Evolutionary conservation across 2,888 invertebrate genomes (phyloP), one percentile per base, ranked within the genome.

Genomic region (Digitonthophagus gazella): DNA sequence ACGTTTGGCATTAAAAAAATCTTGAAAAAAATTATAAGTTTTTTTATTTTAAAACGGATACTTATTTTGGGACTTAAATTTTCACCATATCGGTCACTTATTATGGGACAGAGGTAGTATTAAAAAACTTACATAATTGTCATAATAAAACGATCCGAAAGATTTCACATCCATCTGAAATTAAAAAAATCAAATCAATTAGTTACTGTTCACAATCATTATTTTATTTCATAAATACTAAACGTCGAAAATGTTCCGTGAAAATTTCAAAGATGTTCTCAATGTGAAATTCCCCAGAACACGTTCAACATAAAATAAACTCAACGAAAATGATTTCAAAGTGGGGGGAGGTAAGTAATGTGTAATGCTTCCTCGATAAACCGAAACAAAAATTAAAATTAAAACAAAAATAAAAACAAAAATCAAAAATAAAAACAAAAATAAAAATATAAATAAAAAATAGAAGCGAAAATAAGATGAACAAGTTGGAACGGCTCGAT

Each of bases 101-200:
- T 22, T 22, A 4, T 22, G 22, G 22, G 6, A 22, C 22, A 6
- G 22, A 22, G 22, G 6, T 22, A 6, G 22, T 16, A 58, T 28
- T 71, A 69, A 75, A 74, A 80, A 91, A 94, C 94, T 94, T 92
- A 94, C 94, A 90, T 94, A 94, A 89, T 93, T 94, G 87, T 95
- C 94, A 88, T 95, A 95, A 91, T 95, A 94, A 92, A 93, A 93
- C 85, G 93, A 93, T 86, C 94, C 94, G 89, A 94, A 93, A 88
- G 93, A 92, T 91, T 95, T 95, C 91, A 94, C 92, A 89, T 95
- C 94, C 94, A 95, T 94, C 94, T 95, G 92, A 88, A 92, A 92
- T 85, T 79, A 81, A 80, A 78, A 78, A 76, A 75, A 65, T 64
- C 63, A 61, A 14, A 44, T 44, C n/a, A n/a, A n/a, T 44, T 11